A percentile compares a stretch with the other conserved stretches of the same genome.
Evolutionary conservation across 2,113 vertebrate genomes (phyloP).

Genomic region (Gallinago paraguaiae): DNA sequence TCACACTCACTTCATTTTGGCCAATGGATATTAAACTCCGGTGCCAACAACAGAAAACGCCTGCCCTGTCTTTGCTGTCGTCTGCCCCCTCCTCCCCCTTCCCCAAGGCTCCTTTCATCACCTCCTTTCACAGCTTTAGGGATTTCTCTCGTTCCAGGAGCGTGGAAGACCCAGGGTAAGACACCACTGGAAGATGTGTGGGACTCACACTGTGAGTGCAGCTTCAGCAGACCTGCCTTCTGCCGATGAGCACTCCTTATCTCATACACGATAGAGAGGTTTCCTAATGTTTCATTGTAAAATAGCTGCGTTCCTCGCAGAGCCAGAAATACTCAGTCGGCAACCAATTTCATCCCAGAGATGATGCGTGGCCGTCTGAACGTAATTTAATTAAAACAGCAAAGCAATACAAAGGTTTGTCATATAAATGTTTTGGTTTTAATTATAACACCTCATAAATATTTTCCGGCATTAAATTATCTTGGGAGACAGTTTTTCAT

Average conservation of each 20-base stretch:
- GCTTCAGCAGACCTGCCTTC: background rate
- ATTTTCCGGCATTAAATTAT: background rate
- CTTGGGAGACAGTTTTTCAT: background rate
- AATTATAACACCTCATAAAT: background rate
- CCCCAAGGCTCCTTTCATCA: background rate
- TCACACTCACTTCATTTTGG: rapidly evolving
- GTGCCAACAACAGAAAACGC: rapidly evolving
- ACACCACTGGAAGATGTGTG: rapidly evolving
- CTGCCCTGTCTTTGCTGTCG: background rate
- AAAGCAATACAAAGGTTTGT: background rate
- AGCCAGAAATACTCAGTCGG: background rate
- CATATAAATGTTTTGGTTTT: background rate
- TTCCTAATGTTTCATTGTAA: background rate
- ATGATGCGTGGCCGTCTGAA: rapidly evolving
- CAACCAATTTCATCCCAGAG: background rate
- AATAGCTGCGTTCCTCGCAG: background rate
- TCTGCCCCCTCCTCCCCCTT: background rate
- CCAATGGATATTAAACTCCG: background rate
- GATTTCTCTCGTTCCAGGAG: background rate
- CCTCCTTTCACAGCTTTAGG: rapidly evolving
- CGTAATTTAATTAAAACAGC: background rate
- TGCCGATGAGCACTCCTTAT: background rate
- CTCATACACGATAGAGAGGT: background rate
- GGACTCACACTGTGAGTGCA: background rate
- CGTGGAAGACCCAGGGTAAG: rapidly evolving